Conservation (phyloP, 2,113 vertebrate genomes). For the Cranoglanis bouderius region DNA sequence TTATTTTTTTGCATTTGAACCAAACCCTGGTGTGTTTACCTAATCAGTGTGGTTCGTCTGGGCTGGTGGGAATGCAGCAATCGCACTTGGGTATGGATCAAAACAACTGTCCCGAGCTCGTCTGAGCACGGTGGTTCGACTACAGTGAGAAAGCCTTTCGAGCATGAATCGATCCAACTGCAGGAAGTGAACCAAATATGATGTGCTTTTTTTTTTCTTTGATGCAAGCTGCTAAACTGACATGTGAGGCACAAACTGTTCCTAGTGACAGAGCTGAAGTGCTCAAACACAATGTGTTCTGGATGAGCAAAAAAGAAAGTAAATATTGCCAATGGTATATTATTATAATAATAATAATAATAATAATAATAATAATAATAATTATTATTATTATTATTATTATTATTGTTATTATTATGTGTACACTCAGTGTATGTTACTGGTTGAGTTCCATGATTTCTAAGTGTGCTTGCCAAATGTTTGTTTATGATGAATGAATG, state of each 20-base stretch:
- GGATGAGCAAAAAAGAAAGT: not conserved
- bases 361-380: too few species aligned
- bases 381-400: too few species aligned
- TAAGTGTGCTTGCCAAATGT: not conserved
- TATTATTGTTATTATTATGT: conserved; percentile 10
- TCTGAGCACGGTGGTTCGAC: not conserved
- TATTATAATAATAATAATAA: too few species aligned
- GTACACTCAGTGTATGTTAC: not conserved
- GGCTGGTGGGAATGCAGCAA: not conserved
- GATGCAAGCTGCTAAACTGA: conserved; percentile 5
- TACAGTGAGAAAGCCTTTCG: not conserved
- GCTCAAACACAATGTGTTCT: not conserved
- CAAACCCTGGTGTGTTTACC: not conserved
- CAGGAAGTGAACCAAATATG: not conserved
- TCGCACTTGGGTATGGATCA: not conserved
- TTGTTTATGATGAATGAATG: not conserved
- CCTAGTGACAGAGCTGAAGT: not conserved
- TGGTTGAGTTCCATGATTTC: not conserved
- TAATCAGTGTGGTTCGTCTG: not conserved
- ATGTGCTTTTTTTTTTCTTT: not conserved
- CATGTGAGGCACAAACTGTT: not conserved
- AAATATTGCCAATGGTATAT: not conserved
- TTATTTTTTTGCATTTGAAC: not conserved
- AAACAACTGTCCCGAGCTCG: not conserved
- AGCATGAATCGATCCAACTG: not conserved